Base-by-base conservation (phyloP, 2,113 vertebrate species). In the Anarrhichthys ocellatus region DNA sequence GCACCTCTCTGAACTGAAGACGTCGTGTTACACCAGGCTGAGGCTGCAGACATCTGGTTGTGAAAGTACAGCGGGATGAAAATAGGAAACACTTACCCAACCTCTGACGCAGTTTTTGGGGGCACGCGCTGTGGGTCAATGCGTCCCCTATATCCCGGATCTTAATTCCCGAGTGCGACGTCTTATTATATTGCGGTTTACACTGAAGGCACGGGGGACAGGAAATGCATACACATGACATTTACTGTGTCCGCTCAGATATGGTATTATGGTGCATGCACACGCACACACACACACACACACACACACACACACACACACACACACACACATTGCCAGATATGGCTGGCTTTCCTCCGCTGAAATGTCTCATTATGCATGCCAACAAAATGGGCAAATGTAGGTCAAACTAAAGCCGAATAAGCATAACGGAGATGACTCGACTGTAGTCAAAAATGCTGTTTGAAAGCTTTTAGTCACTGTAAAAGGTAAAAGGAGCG, bases 361-460 rank as follows among this genome's bases (percentile, higher is more conserved):
- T n/a, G 11, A 76, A 22, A 68, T 78, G 3, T 34, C n/a, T 82
- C 48, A 42, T 32, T 32, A 46, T 40, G 52, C 36, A 48, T 6
- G n/a, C 63, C 11, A 34, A 9, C n/a, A 40, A 11, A 48, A 17
- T 5, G 59, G 6, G 9, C 17, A 69, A 40, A 87, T 85, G 38
- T 83, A 79, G 82, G 85, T 91, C 80, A 91, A 4, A 66, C 40
- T 42, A 76, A 89, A 86, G 78, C 65, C 67, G 72, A 81, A 63
- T 56, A 6, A 81, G 64, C 61, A 2, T 2, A 6, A 24, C 6
- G 2, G 9, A 63, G 27, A 50, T 5, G 15, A 11, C 0, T 20
- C 15, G 24, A 3, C 36, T 24, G 24, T 5, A 36, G 22, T 34
- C 1, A 68, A 27, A 73, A 4, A 42, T 62, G 1, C 5, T 69